A percentile compares a stretch with the other conserved stretches of the same genome.
Conservation (phyloP, 1,140 invertebrate genomes). For the Brachionus manjavacas region DNA sequence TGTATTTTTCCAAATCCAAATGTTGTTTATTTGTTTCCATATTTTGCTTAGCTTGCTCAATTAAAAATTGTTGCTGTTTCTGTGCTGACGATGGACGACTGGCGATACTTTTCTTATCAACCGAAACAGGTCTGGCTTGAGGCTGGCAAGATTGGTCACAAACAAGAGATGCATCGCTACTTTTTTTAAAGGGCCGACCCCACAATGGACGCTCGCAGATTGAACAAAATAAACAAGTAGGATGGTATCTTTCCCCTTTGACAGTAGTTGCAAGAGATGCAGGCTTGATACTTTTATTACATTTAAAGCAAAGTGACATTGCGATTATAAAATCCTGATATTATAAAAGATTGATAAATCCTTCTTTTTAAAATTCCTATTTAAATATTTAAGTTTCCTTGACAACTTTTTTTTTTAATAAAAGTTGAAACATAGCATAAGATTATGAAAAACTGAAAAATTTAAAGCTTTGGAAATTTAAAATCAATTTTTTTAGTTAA, state of each 20-base stretch:
- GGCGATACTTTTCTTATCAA: neutral
- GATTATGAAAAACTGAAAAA: neutral
- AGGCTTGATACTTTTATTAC: slow-evolving; percentile 27
- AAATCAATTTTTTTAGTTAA: too few relatives aligned
- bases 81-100: neutral
- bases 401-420: neutral
- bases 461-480: neutral
- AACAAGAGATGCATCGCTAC: neutral
- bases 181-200: slow-evolving; percentile 24
- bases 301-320: slow-evolving; percentile 28
- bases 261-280: slow-evolving; percentile 31
- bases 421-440: neutral
- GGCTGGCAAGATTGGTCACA: slow-evolving; percentile 1
- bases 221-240: neutral
- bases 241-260: slow-evolving; percentile 3
- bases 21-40: neutral
- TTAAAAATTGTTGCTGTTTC: neutral
- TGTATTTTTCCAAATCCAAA: neutral
- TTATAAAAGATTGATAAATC: neutral
- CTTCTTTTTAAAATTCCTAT: neutral
- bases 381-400: neutral
- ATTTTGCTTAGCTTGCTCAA: neutral
- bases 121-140: neutral
- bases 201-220: slow-evolving; percentile 2
- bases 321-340: neutral